These are phyloP conservation scores for Podarcis siculus DNA, from an alignment of 2,797 vertebrate genomes.

Conservation along the genomic window DNA sequence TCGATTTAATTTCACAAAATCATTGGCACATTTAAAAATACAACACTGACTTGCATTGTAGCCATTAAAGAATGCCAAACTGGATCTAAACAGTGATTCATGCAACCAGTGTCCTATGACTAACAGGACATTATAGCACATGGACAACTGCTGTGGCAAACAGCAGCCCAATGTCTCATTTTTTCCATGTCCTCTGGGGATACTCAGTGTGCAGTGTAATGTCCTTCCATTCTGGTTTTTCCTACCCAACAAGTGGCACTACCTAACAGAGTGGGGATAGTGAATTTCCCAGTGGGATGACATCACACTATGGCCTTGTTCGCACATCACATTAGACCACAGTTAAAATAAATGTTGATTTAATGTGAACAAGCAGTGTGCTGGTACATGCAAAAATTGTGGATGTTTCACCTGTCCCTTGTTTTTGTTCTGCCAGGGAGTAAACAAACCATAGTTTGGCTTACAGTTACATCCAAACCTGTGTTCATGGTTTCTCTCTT, in stretches of 20 bases:
- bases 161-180: background rate
- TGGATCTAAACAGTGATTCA: background rate
- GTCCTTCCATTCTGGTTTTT: background rate
- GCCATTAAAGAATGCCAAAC: background rate
- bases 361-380: too few relatives aligned
- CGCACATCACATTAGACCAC: too few relatives aligned
- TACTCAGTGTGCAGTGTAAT: background rate
- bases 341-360: too few relatives aligned
- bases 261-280: background rate
- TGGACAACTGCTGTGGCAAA: background rate
- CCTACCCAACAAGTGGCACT: background rate
- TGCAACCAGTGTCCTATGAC: background rate
- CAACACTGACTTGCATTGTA: background rate
- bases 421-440: too few relatives aligned
- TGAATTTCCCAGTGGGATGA: too few relatives aligned
- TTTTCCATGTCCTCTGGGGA: too few relatives aligned
- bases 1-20: background rate
- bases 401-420: too few relatives aligned
- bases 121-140: background rate
- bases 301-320: background rate
- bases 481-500: too few relatives aligned
- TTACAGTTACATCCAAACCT: too few relatives aligned
- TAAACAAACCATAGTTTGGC: too few relatives aligned
- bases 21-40: background rate
- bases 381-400: too few relatives aligned